phyloP scores from a whole-genome alignment of 2,797 vertebrate species.

The Cyprinella venusta region DNA sequence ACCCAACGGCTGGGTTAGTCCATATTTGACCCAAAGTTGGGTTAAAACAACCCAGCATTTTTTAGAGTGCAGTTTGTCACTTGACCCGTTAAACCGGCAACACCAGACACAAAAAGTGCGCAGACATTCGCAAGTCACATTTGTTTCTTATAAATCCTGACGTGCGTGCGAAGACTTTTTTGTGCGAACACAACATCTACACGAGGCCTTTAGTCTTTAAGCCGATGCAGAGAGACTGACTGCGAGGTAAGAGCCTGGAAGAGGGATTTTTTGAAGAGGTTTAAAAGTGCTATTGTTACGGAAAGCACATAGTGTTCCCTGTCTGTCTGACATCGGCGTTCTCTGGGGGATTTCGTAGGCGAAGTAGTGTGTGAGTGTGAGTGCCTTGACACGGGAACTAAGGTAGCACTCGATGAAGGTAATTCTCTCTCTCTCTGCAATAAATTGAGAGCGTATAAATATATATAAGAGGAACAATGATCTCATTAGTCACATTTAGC shows the following conservation, averaged over 20 bases:
- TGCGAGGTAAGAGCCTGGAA: neutral
- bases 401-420: constrained; percentile 1
- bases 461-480: constrained; percentile 35
- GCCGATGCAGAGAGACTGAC: neutral
- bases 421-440: constrained; percentile 3
- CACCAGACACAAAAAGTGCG: neutral
- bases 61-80: neutral
- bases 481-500: constrained; percentile 34
- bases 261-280: constrained; percentile 26
- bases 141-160: constrained; percentile 9
- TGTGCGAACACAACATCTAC: neutral
- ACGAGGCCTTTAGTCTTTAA: neutral
- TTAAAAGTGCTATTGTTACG: constrained; percentile 8
- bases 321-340: constrained; percentile 15
- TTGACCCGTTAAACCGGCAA: neutral
- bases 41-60: too few species aligned
- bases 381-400: constrained; percentile 21
- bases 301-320: constrained; percentile 5
- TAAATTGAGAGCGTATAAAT: constrained; percentile 23
- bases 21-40: too few species aligned
- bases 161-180: neutral
- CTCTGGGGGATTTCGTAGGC: constrained; percentile 6
- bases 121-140: neutral
- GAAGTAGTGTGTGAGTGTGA: constrained; percentile 25
- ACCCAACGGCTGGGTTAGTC: too few species aligned